phyloP scores from a whole-genome alignment of 2,797 vertebrate genomes.

The Parauchenoglanis ngamensis region DNA sequence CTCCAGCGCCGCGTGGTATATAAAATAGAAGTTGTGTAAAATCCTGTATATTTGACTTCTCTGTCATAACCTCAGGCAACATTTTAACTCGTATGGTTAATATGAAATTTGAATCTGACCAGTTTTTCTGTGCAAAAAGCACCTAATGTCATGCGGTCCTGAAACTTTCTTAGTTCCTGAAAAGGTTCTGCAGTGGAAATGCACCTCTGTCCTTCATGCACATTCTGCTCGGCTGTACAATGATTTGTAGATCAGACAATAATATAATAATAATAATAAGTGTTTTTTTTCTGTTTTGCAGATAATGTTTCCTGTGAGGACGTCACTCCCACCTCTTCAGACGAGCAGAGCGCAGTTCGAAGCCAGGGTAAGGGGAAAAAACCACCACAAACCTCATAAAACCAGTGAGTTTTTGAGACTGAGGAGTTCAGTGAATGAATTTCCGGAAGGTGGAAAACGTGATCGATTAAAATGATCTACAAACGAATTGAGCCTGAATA shows the following conservation, averaged over 20 bases:
- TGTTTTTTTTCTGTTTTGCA: constrained; percentile 51
- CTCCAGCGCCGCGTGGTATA: no score
- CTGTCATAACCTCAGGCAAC: no score
- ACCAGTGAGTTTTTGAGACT: background rate
- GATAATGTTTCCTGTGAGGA: constrained; percentile 90
- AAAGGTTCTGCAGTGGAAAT: background rate
- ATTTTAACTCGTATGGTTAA: no score
- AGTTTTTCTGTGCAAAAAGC: no score
- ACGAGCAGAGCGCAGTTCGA: constrained; percentile 84
- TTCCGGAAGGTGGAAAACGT: background rate
- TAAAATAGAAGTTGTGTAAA: no score
- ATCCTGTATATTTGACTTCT: no score
- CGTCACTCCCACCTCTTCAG: constrained; percentile 81
- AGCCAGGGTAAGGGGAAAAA: constrained; percentile 82
- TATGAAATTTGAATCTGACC: no score
- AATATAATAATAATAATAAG: no score
- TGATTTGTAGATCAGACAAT: background rate
- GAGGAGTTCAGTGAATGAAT: background rate
- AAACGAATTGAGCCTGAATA: background rate
- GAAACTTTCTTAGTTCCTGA: background rate
- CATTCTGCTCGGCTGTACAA: background rate
- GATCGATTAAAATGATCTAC: background rate
- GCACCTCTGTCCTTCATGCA: background rate
- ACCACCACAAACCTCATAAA: background rate
- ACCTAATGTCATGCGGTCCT: background rate